Conservation (phyloP, 2,797 vertebrate species). For the Dermochelys coriacea region DNA sequence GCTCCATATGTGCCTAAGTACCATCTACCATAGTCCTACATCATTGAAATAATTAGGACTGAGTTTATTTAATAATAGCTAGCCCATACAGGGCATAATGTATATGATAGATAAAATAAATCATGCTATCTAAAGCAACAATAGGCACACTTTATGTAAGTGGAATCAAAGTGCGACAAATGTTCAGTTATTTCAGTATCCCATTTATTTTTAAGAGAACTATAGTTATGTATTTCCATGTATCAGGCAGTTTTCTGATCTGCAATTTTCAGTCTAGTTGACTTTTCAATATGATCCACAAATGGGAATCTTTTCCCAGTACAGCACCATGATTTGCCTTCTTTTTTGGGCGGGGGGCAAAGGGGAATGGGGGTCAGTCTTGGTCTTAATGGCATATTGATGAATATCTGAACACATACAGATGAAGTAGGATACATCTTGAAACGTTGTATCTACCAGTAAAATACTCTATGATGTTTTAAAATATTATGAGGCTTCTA, state of each 20-base stretch:
- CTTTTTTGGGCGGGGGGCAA: background rate
- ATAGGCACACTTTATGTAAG: background rate
- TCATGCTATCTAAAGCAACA: background rate
- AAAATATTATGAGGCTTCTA: background rate
- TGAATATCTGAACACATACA: background rate
- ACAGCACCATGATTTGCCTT: background rate
- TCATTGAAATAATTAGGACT: background rate
- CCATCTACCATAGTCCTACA: background rate
- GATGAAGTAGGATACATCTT: background rate
- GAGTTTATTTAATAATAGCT: background rate
- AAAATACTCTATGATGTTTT: background rate
- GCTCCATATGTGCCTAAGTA: rapidly evolving
- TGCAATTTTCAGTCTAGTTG: background rate
- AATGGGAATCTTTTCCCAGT: background rate
- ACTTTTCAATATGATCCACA: background rate
- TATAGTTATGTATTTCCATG: background rate
- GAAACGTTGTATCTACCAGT: background rate
- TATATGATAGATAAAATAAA: background rate
- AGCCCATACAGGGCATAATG: background rate
- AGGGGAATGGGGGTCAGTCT: background rate
- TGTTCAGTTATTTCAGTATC: background rate
- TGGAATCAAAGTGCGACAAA: background rate
- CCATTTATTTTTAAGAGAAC: background rate
- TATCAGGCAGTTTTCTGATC: background rate
- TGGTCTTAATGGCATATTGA: background rate